Conservation (phyloP, 2,113 vertebrate genomes). For the Xenopus borealis region DNA sequence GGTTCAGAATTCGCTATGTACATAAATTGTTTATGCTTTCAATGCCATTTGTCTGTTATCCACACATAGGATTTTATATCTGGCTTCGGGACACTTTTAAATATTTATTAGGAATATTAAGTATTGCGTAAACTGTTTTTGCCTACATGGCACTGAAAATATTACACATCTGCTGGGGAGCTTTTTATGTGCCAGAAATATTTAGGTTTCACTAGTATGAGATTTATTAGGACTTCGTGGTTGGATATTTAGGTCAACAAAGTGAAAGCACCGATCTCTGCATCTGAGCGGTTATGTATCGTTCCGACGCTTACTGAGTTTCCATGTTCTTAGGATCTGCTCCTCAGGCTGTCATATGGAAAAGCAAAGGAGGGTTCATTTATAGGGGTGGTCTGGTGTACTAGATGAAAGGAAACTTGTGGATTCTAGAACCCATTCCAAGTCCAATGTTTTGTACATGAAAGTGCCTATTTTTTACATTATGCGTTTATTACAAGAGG, state of each 20-base stretch:
- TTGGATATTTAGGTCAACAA: neutral
- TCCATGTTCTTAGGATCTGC: no score
- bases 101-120: conserved; percentile 14
- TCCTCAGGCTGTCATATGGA: no score
- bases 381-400: no score
- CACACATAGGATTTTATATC: neutral
- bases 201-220: neutral
- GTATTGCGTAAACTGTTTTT: conserved; percentile 25
- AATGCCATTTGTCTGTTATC: neutral
- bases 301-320: no score
- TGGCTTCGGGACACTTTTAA: neutral
- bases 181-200: neutral
- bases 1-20: neutral
- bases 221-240: neutral
- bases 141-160: neutral
- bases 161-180: conserved; percentile 15
- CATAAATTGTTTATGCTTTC: neutral
- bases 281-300: neutral
- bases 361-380: no score
- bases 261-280: neutral
- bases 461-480: no score
- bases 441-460: no score
- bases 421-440: no score
- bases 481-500: no score
- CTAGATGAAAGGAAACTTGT: no score